Evolutionary conservation across 2,113 vertebrate species (phyloP).

Genomic region (Epinephelus fuscoguttatus): DNA sequence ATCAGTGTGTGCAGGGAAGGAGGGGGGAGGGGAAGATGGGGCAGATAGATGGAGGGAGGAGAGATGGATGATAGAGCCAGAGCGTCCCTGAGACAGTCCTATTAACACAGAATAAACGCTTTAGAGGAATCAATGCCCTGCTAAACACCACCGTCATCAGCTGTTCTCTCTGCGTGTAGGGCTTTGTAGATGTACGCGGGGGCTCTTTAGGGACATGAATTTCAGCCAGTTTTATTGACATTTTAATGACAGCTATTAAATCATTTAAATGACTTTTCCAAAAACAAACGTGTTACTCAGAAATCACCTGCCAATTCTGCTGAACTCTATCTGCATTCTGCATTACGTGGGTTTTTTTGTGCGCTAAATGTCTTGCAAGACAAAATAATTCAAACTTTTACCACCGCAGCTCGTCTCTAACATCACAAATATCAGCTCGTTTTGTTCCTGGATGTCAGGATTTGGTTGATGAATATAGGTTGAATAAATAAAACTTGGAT

Average conservation of each 20-base stretch:
- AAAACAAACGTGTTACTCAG: constrained; percentile 9
- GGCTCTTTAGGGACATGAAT: constrained; percentile 25
- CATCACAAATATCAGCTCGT: not conserved
- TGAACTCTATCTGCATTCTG: not conserved
- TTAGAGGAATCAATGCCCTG: constrained; percentile 61
- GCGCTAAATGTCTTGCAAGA: not conserved
- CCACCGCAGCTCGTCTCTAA: not conserved
- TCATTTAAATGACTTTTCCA: constrained; percentile 17
- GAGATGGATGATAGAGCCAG: constrained; percentile 55
- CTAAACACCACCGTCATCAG: constrained; percentile 51
- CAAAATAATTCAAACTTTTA: not conserved
- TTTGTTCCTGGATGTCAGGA: not conserved
- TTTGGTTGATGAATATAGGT: not conserved
- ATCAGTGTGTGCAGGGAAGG: not conserved
- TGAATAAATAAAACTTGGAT: not conserved
- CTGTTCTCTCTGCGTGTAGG: constrained; percentile 21
- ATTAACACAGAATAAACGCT: constrained; percentile 70
- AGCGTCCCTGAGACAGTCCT: constrained; percentile 53
- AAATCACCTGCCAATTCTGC: not conserved
- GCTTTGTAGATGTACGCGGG: constrained; percentile 26
- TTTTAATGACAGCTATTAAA: constrained; percentile 52
- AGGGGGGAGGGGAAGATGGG: not conserved
- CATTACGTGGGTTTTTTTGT: not conserved
- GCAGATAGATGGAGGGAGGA: constrained; percentile 30
- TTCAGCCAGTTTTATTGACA: constrained; percentile 43